Conservation (phyloP, 2,113 vertebrate species). For the Xiphophorus couchianus region DNA sequence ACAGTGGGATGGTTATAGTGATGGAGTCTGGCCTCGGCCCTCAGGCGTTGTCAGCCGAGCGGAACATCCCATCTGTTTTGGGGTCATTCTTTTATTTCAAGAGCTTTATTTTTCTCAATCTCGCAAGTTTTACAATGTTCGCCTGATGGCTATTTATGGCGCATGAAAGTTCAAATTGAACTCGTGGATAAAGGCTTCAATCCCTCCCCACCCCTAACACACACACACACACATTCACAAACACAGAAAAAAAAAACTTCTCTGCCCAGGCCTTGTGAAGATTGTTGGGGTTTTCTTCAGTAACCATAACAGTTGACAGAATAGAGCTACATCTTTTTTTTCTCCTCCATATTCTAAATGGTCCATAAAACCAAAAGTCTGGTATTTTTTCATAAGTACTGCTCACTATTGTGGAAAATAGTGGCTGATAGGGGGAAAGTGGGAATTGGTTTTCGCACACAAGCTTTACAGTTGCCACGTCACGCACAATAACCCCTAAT, state of each 20-base stretch:
- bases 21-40: constrained; percentile 54
- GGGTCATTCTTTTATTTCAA: constrained; percentile 47
- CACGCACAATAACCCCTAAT: constrained; percentile 64
- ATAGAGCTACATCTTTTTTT: constrained; percentile 54
- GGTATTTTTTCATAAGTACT: constrained; percentile 47
- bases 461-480: constrained; percentile 23
- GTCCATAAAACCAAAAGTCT: constrained; percentile 81
- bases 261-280: constrained; percentile 21
- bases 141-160: constrained; percentile 63
- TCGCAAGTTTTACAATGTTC: constrained; percentile 49
- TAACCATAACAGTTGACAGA: constrained; percentile 35
- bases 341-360: constrained; percentile 50
- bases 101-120: constrained; percentile 42
- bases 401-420: constrained; percentile 64
- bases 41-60: constrained; percentile 53
- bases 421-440: constrained; percentile 35
- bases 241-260: neutral
- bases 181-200: constrained; percentile 33
- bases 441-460: constrained; percentile 50
- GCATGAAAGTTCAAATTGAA: constrained; percentile 70
- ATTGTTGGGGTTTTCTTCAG: constrained; percentile 30
- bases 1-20: constrained; percentile 49
- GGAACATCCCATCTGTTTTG: constrained; percentile 66
- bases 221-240: constrained; percentile 11
- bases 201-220: neutral